Evolutionary conservation across 2,888 invertebrate species (phyloP).

Genomic region (Cantharis rustica): DNA sequence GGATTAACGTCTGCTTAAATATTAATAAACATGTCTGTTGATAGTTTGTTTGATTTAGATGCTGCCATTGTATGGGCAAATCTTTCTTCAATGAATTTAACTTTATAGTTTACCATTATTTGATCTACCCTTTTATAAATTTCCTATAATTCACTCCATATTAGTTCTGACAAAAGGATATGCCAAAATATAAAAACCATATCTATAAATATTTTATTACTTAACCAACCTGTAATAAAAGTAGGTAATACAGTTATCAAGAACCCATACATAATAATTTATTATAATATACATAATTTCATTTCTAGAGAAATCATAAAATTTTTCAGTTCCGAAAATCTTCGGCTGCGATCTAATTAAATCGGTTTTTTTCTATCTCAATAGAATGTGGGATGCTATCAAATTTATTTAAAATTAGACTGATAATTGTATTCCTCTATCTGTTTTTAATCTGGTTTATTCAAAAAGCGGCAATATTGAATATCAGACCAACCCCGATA

Average conservation of each 20-base stretch:
- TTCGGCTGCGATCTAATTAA: background rate
- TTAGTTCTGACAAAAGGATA: background rate
- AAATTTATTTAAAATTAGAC: background rate
- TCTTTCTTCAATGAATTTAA: slow-evolving; percentile 3
- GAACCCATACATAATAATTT: background rate
- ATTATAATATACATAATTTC: background rate
- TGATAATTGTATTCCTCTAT: slow-evolving; percentile 1
- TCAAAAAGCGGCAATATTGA: slow-evolving; percentile 18
- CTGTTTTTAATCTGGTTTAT: slow-evolving; percentile 2
- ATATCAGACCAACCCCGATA: slow-evolving; percentile 33
- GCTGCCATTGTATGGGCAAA: slow-evolving; percentile 22
- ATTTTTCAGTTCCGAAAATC: background rate
- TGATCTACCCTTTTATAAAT: background rate
- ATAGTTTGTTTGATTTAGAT: slow-evolving; percentile 38
- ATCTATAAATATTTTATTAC: background rate
- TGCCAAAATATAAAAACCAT: background rate
- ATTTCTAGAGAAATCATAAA: background rate
- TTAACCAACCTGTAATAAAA: background rate
- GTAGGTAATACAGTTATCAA: background rate
- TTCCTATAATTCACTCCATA: background rate
- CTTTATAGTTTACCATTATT: background rate
- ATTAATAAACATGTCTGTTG: slow-evolving; percentile 40
- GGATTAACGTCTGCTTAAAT: slow-evolving; percentile 38
- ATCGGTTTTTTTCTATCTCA: background rate
- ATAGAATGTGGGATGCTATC: background rate